Evolutionary conservation across 2,113 vertebrate species (phyloP).

Genomic region (Geococcyx californianus): DNA sequence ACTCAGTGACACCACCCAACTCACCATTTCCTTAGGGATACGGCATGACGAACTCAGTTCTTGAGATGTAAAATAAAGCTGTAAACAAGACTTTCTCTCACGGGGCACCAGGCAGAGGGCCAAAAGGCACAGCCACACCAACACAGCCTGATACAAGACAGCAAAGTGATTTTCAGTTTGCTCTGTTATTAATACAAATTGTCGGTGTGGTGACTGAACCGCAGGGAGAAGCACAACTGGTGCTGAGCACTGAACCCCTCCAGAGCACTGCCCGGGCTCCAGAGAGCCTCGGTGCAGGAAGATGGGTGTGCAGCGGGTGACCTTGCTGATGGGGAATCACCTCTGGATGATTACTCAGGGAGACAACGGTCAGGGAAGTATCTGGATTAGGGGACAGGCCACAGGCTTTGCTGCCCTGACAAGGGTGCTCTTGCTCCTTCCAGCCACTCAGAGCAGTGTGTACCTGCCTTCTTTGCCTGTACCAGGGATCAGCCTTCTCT

Average conservation of each 20-base stretch:
- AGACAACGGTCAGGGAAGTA: not conserved
- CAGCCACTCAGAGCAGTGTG: not conserved
- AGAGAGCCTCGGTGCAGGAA: not conserved
- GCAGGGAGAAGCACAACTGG: not conserved
- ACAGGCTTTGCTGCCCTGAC: not conserved
- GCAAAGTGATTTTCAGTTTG: not conserved
- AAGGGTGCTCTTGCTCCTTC: not conserved
- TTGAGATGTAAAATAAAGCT: not conserved
- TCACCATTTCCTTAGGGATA: not conserved
- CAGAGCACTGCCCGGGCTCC: not conserved
- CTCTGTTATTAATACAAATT: not conserved
- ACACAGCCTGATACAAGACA: not conserved
- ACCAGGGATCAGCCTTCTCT: fast-evolving
- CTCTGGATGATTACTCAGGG: fast-evolving
- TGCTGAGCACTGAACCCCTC: not conserved
- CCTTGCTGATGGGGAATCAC: not conserved
- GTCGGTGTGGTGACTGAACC: not conserved
- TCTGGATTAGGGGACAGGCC: not conserved
- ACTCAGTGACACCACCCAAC: not conserved
- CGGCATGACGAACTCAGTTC: not conserved
- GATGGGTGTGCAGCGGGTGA: too few species aligned
- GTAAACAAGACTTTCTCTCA: not conserved
- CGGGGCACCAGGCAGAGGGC: not conserved
- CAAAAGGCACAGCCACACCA: not conserved
- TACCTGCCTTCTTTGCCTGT: not conserved